These are phyloP conservation scores for Perca flavescens DNA, from an alignment of 2,113 vertebrate genomes.

Conservation along the genomic window DNA sequence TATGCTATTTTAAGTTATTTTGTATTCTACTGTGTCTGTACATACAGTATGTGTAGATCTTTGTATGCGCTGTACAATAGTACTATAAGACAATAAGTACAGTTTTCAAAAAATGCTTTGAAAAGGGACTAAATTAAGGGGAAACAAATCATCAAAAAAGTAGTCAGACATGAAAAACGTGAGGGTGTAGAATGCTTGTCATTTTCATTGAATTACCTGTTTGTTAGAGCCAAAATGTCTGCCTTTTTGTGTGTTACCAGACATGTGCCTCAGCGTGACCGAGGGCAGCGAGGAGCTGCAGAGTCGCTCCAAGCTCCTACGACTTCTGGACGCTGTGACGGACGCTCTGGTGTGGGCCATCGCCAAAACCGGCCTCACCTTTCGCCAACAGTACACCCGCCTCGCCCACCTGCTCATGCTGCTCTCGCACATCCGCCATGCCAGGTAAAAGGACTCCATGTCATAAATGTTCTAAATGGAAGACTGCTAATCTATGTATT, in stretches of 20 bases:
- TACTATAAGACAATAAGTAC: too few species aligned
- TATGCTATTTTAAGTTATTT: too few species aligned
- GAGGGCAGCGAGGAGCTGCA: conserved; percentile 87
- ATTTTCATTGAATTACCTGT: not conserved
- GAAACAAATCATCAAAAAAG: not conserved
- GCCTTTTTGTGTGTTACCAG: conserved; percentile 67
- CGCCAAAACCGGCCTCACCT: conserved; percentile 88
- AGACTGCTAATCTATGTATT: not conserved
- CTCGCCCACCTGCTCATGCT: conserved; percentile 96
- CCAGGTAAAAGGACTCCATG: conserved; percentile 84
- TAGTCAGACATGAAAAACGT: not conserved
- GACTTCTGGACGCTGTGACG: conserved; percentile 90
- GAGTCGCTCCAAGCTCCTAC: conserved; percentile 89
- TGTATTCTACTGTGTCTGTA: too few species aligned
- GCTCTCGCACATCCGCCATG: conserved; percentile 93
- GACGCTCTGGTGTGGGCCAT: conserved; percentile 97
- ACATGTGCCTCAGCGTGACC: conserved; percentile 88
- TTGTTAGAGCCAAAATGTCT: not conserved
- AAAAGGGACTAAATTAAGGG: not conserved
- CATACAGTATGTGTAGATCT: too few species aligned
- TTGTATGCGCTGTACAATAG: too few species aligned
- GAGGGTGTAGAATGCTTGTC: not conserved
- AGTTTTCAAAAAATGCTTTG: not conserved
- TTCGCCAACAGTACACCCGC: conserved; percentile 91
- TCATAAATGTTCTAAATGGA: not conserved